Conservation (phyloP, 2,888 invertebrate genomes). For the Ecdyonurus torrentis region DNA sequence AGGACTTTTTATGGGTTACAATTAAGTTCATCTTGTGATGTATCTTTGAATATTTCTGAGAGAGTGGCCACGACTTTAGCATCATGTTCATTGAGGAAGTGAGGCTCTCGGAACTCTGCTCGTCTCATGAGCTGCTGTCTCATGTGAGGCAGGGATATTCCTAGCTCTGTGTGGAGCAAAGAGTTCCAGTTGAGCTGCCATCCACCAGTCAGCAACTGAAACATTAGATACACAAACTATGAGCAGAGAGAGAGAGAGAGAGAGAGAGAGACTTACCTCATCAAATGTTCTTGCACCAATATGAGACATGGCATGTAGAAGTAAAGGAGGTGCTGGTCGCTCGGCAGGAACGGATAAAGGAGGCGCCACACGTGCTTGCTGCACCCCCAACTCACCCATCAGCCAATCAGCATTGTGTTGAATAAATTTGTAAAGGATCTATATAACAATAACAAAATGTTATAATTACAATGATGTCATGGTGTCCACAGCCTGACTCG, state of each 20-base stretch:
- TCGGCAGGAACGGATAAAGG: conserved; percentile 9
- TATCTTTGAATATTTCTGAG: not conserved
- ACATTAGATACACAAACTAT: not conserved
- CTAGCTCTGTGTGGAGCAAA: conserved; percentile 7
- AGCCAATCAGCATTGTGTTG: conserved; percentile 51
- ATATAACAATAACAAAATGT: conserved; percentile 12
- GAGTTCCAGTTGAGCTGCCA: conserved; percentile 8
- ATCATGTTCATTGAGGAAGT: conserved; percentile 8
- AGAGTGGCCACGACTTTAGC: conserved; percentile 9
- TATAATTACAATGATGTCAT: not conserved
- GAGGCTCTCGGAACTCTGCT: conserved; percentile 9
- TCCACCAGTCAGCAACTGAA: conserved; percentile 8
- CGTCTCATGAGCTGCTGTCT: conserved; percentile 5
- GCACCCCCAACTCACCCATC: conserved; percentile 31
- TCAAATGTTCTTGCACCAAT: conserved; percentile 59
- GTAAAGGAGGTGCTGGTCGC: conserved; percentile 23
- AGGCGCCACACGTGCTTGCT: conserved; percentile 21
- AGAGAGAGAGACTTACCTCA: conserved; percentile 34
- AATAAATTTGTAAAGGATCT: conserved; percentile 55
- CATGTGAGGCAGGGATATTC: conserved; percentile 6
- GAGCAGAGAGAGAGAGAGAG: conserved; percentile 6
- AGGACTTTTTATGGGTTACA: not conserved
- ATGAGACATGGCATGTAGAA: conserved; percentile 63
- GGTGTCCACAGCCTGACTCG: not conserved
- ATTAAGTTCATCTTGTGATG: too few species aligned